Conservation (phyloP, 2,888 invertebrate species). For the Nezara viridula region DNA sequence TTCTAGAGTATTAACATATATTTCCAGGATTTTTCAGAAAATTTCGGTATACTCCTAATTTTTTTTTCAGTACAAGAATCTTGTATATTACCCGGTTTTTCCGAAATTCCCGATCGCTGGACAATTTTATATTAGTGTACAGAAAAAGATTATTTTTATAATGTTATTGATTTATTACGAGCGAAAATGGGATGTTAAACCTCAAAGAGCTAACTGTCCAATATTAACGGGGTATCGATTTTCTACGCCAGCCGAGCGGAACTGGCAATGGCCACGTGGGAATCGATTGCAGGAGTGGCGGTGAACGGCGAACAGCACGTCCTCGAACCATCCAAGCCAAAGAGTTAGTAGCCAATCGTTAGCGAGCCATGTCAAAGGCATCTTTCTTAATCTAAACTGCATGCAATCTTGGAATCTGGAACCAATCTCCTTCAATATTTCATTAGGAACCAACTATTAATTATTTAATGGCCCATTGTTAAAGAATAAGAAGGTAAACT, state of each 20-base stretch:
- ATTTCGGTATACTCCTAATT: too few species aligned
- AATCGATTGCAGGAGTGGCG: not conserved
- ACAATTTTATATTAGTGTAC: too few species aligned
- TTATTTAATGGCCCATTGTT: not conserved
- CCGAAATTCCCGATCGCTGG: too few species aligned
- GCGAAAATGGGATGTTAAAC: not conserved
- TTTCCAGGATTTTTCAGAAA: too few species aligned
- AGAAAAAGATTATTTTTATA: too few species aligned
- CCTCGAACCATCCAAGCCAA: not conserved
- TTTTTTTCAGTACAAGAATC: too few species aligned
- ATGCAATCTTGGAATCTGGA: not conserved
- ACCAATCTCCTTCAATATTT: not conserved
- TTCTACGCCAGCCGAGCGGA: not conserved
- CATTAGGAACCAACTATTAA: too few species aligned
- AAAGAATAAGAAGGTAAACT: not conserved
- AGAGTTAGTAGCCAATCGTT: not conserved
- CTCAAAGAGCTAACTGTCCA: constrained; percentile 1
- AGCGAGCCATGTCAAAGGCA: not conserved
- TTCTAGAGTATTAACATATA: too few species aligned
- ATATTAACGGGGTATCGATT: constrained; percentile 22
- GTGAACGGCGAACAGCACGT: not conserved
- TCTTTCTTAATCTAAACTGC: not conserved
- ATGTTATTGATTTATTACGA: not conserved
- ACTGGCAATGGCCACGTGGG: constrained; percentile 16
- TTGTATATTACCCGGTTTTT: too few species aligned